These are phyloP conservation scores for Cantharis rustica DNA, from an alignment of 2,888 invertebrate genomes.

Conservation along the genomic window DNA sequence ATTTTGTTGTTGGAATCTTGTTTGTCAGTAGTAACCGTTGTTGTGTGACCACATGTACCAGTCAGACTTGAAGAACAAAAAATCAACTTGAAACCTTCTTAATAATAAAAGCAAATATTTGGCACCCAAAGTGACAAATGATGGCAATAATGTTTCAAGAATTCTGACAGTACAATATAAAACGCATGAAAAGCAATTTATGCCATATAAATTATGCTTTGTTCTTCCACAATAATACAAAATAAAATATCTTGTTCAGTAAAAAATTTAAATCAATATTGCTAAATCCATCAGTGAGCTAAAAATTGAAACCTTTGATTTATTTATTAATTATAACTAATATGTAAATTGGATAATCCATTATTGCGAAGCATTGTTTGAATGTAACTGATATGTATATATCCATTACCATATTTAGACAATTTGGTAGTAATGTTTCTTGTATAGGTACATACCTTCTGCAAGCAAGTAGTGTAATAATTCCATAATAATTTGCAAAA, in stretches of 20 bases:
- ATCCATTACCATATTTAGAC: not conserved
- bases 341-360: not conserved
- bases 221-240: not conserved
- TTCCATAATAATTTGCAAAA: not conserved
- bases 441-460: not conserved
- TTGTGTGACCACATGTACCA: slow-evolving; percentile 17
- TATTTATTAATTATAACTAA: not conserved
- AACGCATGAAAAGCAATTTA: not conserved
- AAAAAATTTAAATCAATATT: not conserved
- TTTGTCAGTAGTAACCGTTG: slow-evolving; percentile 31
- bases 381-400: not conserved
- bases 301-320: not conserved
- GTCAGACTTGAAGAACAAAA: slow-evolving; percentile 6
- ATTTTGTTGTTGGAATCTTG: slow-evolving; percentile 35
- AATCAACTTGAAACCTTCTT: not conserved
- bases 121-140: not conserved
- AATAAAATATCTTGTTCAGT: not conserved
- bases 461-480: not conserved
- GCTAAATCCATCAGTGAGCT: not conserved
- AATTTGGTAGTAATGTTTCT: not conserved
- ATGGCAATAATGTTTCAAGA: not conserved
- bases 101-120: not conserved
- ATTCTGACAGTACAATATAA: not conserved
- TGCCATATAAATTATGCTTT: not conserved
- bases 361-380: not conserved